Conservation (phyloP, 1,140 invertebrate genomes). For the Aphidius gifuensis region DNA sequence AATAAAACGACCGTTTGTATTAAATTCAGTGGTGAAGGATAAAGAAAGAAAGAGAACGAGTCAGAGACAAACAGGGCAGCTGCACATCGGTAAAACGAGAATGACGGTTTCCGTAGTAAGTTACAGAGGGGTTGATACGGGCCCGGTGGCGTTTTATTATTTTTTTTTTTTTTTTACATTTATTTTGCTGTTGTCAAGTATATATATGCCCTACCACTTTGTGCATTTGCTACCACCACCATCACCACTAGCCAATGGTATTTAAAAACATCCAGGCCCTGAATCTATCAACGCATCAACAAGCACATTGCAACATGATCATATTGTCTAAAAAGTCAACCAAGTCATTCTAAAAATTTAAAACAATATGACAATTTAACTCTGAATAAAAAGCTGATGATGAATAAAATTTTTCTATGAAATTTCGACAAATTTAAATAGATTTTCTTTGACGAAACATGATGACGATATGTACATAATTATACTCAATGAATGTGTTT, state of each 20-base stretch:
- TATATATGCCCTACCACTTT: not conserved
- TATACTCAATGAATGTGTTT: constrained; percentile 15
- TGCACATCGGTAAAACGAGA: constrained; percentile 19
- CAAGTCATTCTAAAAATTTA: not conserved
- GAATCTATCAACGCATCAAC: not conserved
- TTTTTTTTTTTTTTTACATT: too few relatives aligned
- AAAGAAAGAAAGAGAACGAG: constrained; percentile 9
- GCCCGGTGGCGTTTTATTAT: constrained; percentile 31
- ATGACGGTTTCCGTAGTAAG: constrained; percentile 21
- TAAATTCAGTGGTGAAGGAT: too few relatives aligned
- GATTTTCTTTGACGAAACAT: not conserved
- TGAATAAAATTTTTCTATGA: too few relatives aligned
- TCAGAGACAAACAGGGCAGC: constrained; percentile 19
- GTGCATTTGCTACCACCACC: not conserved
- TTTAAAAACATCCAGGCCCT: constrained; percentile 20
- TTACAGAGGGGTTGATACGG: constrained; percentile 30
- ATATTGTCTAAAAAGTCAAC: not conserved
- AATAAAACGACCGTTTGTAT: too few relatives aligned
- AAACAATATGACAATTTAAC: too few relatives aligned
- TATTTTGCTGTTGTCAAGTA: too few relatives aligned
- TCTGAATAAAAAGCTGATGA: too few relatives aligned
- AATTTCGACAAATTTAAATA: not conserved
- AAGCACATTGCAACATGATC: too few relatives aligned
- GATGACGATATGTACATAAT: not conserved
- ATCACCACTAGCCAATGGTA: constrained; percentile 10